Evolutionary conservation across 1,140 invertebrate species (phyloP).

Genomic region (Eriocheir sinensis): DNA sequence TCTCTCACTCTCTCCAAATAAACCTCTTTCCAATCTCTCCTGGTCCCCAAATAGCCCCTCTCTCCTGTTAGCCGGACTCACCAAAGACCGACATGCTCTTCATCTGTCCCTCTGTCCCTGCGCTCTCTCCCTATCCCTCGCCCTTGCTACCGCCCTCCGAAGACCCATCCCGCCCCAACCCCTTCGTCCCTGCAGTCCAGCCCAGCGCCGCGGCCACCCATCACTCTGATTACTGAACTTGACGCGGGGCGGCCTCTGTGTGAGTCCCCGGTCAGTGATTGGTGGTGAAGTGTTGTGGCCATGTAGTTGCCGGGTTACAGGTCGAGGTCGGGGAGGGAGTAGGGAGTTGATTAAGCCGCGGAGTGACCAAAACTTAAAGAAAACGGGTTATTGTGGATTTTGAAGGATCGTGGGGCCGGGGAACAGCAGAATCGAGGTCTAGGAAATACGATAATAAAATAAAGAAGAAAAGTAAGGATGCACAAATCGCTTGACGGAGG

Average conservation of each 20-base stretch:
- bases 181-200: not conserved
- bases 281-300: not conserved
- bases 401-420: too few relatives aligned
- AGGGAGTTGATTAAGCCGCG: too few relatives aligned
- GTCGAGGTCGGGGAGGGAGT: too few relatives aligned
- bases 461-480: not conserved
- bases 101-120: not conserved
- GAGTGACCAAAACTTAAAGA: too few relatives aligned
- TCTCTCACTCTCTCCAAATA: too few relatives aligned
- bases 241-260: not conserved
- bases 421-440: too few relatives aligned
- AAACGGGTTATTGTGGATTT: too few relatives aligned
- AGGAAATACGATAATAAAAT: not conserved
- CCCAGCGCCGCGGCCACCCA: not conserved
- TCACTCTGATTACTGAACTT: constrained; percentile 15
- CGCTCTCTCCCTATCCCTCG: not conserved
- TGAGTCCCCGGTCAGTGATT: not conserved
- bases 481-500: not conserved
- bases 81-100: too few relatives aligned
- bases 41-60: too few relatives aligned
- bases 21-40: too few relatives aligned
- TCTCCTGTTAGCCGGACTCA: too few relatives aligned
- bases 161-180: not conserved
- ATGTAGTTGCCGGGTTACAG: too few relatives aligned
- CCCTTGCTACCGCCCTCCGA: not conserved